These are phyloP conservation scores for Cydia fagiglandana DNA, from an alignment of 1,140 invertebrate species.

Conservation along the genomic window DNA sequence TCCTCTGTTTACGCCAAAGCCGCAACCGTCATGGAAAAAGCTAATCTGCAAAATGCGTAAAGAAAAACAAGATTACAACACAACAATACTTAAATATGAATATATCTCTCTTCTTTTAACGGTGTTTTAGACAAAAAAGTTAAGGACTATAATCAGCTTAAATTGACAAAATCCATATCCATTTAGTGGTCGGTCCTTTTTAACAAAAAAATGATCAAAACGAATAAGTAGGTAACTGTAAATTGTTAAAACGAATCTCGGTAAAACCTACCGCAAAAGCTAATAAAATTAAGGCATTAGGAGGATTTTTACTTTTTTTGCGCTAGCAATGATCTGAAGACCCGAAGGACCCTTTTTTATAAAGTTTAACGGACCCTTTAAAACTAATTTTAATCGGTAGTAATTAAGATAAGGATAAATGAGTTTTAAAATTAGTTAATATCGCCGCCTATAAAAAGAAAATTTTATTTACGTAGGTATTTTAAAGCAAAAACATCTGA, in stretches of 20 bases:
- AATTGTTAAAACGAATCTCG: not conserved
- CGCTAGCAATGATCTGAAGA: not conserved
- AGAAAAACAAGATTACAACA: not conserved
- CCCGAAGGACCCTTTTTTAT: not conserved
- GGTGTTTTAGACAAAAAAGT: not conserved
- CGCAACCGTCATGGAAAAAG: not conserved
- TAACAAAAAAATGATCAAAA: not conserved
- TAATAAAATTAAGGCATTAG: conserved; percentile 11
- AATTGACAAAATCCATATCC: not conserved
- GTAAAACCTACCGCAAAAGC: conserved; percentile 10
- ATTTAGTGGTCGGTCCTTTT: conserved; percentile 5
- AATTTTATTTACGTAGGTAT: too few relatives aligned
- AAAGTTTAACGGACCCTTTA: not conserved
- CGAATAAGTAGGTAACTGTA: not conserved
- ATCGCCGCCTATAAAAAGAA: not conserved
- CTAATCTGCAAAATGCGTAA: not conserved
- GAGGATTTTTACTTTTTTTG: not conserved
- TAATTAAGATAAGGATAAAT: conserved; percentile 1
- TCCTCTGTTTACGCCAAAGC: not conserved
- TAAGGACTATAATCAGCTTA: not conserved
- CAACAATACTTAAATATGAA: not conserved
- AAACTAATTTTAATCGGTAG: conserved; percentile 4
- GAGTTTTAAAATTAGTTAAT: not conserved
- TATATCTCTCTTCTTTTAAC: not conserved
- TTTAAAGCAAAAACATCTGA: too few relatives aligned